Evolutionary conservation across 2,797 vertebrate genomes (phyloP).

Genomic region (Limnodromus scolopaceus): DNA sequence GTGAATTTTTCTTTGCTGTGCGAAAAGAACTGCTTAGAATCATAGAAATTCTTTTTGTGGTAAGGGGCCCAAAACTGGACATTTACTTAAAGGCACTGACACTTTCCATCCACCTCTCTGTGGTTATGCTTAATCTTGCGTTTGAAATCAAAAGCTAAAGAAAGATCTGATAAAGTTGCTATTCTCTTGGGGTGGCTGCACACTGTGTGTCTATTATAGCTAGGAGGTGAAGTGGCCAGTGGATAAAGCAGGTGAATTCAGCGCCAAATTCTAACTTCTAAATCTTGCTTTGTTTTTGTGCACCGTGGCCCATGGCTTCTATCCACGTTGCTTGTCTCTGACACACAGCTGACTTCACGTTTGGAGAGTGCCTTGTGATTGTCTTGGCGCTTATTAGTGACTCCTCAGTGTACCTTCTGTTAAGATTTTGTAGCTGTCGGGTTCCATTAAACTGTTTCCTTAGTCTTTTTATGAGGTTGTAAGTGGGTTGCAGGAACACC

Average conservation of each 20-base stretch:
- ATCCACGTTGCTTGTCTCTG: not conserved
- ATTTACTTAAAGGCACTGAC: not conserved
- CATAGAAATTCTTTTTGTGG: no score
- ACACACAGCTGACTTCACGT: not conserved
- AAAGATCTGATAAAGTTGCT: not conserved
- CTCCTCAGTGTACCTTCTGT: conserved; percentile 35
- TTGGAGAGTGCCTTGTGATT: conserved; percentile 30
- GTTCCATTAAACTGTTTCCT: conserved; percentile 28
- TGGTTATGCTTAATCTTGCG: not conserved
- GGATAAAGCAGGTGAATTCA: not conserved
- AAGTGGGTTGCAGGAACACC: conserved; percentile 19
- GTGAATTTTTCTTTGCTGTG: not conserved
- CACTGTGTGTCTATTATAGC: not conserved
- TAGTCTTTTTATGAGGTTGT: not conserved
- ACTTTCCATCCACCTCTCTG: conserved; percentile 19
- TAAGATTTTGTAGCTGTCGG: conserved; percentile 2
- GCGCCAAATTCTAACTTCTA: not conserved
- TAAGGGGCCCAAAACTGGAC: no score
- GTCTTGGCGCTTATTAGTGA: conserved; percentile 17
- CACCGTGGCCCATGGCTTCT: not conserved
- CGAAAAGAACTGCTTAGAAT: not conserved
- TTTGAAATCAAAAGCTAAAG: conserved; percentile 14
- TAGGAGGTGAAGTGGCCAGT: not conserved
- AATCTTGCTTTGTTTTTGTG: not conserved
- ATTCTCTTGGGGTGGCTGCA: not conserved